These are phyloP conservation scores for Orchesellides sinensis DNA, from an alignment of 2,888 invertebrate species.

Conservation along the genomic window DNA sequence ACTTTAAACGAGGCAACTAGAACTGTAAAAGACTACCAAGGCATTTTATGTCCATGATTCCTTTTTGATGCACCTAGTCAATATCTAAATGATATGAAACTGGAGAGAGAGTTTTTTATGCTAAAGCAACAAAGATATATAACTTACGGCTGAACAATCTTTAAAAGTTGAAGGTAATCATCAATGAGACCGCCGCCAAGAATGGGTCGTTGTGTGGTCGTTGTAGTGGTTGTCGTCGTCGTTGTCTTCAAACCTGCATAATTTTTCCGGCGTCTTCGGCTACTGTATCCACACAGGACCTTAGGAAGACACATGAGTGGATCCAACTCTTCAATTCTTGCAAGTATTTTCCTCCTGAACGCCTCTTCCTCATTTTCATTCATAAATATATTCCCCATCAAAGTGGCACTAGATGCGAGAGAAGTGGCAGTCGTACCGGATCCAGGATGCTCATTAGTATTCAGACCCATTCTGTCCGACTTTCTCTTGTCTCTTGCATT, in stretches of 20 bases:
- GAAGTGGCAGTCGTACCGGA: not conserved
- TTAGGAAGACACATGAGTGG: slow-evolving; percentile 68
- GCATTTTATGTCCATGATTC: not conserved
- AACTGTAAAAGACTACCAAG: not conserved
- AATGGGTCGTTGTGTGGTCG: not conserved
- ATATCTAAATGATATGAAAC: not conserved
- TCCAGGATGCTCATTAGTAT: slow-evolving; percentile 36
- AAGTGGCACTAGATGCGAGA: not conserved
- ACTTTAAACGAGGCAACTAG: not conserved
- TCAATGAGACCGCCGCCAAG: slow-evolving; percentile 41
- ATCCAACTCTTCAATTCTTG: slow-evolving; percentile 62
- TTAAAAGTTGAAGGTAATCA: slow-evolving; percentile 60
- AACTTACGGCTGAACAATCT: slow-evolving; percentile 59
- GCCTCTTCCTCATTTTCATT: slow-evolving; percentile 55
- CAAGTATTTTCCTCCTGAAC: slow-evolving; percentile 58
- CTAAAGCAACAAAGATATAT: not conserved
- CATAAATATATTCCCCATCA: slow-evolving; percentile 20
- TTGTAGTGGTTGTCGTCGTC: slow-evolving; percentile 10
- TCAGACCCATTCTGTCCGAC: slow-evolving; percentile 36
- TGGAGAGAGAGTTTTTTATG: not conserved
- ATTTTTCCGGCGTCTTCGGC: slow-evolving; percentile 28
- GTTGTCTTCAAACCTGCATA: not conserved
- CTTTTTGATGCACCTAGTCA: too few species aligned
- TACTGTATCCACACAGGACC: slow-evolving; percentile 66
- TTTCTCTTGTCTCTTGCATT: slow-evolving; percentile 20